phyloP scores from a whole-genome alignment of 2,888 invertebrate genomes.

The Nebria brevicollis region DNA sequence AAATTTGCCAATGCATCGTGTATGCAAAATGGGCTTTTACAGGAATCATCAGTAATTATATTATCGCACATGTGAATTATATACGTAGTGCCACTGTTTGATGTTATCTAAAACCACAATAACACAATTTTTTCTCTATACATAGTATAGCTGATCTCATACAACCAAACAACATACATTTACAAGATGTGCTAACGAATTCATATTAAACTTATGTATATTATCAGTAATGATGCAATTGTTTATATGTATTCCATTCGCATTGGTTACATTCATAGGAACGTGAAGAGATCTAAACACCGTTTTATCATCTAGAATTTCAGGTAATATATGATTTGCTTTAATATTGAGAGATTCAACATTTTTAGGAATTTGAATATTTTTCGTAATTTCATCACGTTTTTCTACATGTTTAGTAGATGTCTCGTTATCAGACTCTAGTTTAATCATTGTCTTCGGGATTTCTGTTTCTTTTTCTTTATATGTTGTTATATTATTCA shows the following conservation, averaged over 20 bases:
- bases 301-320: neutral
- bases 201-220: constrained; percentile 11
- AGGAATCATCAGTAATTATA: neutral
- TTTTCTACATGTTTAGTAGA: neutral
- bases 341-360: neutral
- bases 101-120: neutral
- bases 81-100: constrained; percentile 12
- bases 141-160: neutral
- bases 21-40: neutral
- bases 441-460: too few species aligned
- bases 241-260: constrained; percentile 14
- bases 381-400: constrained; percentile 3
- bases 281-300: neutral
- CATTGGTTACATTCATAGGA: constrained; percentile 11
- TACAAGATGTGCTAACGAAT: constrained; percentile 8
- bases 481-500: neutral
- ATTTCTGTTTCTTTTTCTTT: neutral
- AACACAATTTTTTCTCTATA: neutral
- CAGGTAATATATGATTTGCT: neutral
- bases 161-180: constrained; percentile 18
- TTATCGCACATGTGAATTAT: constrained; percentile 23
- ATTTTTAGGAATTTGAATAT: neutral
- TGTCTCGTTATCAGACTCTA: neutral
- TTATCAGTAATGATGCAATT: constrained; percentile 25
- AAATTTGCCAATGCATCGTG: constrained; percentile 8